These are phyloP conservation scores for Oikopleura vanhoeffeni DNA, from an alignment of 23 tunicate species.

Conservation along the genomic window DNA sequence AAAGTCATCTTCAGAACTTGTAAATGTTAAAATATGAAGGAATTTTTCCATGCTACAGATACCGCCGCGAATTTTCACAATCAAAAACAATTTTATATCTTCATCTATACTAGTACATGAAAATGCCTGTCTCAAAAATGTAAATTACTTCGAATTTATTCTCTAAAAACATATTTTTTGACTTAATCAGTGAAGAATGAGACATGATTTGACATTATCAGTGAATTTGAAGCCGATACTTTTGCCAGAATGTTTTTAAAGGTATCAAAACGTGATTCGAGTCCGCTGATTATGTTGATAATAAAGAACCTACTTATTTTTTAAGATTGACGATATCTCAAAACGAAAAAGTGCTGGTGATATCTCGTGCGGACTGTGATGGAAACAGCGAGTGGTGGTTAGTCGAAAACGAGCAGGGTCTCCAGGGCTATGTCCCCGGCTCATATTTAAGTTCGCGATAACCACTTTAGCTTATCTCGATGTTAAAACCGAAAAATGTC, in stretches of 20 bases:
- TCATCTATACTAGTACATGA: too few species aligned
- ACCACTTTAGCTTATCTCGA: not conserved
- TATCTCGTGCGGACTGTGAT: not conserved
- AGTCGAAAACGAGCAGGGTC: not conserved
- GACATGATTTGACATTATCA: not conserved
- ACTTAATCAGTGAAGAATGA: not conserved
- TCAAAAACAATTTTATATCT: too few species aligned
- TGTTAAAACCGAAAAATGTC: not conserved
- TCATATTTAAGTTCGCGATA: not conserved
- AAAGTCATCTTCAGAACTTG: too few species aligned
- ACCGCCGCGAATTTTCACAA: too few species aligned
- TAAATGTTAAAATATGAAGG: too few species aligned
- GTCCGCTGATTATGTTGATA: too few species aligned
- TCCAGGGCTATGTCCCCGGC: not conserved
- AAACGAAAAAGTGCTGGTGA: not conserved
- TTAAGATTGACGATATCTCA: not conserved
- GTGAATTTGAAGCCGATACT: not conserved
- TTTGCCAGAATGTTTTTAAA: not conserved
- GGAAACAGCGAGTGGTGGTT: slow-evolving; percentile 14
- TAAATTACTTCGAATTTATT: too few species aligned
- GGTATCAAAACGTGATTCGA: not conserved
- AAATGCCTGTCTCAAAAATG: too few species aligned
- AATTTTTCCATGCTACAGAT: too few species aligned
- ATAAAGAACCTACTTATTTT: too few species aligned
- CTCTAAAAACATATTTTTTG: too few species aligned